These are phyloP conservation scores for Lophura swinhoii DNA, from an alignment of 2,797 vertebrate species.

Conservation along the genomic window DNA sequence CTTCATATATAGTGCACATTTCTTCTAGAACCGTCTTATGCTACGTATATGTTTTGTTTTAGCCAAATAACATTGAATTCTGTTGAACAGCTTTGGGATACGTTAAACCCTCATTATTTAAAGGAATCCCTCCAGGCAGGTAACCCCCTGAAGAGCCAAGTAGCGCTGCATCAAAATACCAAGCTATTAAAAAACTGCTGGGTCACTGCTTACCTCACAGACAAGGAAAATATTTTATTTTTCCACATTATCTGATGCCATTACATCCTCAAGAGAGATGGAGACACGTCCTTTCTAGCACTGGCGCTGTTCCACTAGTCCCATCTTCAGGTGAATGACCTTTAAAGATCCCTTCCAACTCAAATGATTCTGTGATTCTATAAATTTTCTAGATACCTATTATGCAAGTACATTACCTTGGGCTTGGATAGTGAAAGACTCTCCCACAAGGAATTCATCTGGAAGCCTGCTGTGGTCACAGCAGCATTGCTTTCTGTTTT, in stretches of 20 bases:
- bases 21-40: constrained; percentile 5
- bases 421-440: not conserved
- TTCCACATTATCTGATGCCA: not conserved
- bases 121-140: not conserved
- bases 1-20: not conserved
- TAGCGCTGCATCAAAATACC: not conserved
- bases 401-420: not conserved
- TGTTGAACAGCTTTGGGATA: not conserved
- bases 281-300: not conserved
- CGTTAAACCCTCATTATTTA: not conserved
- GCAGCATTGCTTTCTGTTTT: not conserved
- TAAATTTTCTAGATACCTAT: not conserved
- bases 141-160: not conserved
- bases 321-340: too few species aligned
- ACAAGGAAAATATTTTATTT: not conserved
- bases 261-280: not conserved
- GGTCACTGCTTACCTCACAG: not conserved
- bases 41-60: not conserved
- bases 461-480: not conserved
- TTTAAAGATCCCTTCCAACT: too few species aligned
- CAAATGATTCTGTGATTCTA: too few species aligned
- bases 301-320: too few species aligned
- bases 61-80: not conserved
- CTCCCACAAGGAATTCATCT: not conserved
- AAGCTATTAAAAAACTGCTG: not conserved